Evolutionary conservation across 2,888 invertebrate species (phyloP).

Genomic region (Gortyna flavago): DNA sequence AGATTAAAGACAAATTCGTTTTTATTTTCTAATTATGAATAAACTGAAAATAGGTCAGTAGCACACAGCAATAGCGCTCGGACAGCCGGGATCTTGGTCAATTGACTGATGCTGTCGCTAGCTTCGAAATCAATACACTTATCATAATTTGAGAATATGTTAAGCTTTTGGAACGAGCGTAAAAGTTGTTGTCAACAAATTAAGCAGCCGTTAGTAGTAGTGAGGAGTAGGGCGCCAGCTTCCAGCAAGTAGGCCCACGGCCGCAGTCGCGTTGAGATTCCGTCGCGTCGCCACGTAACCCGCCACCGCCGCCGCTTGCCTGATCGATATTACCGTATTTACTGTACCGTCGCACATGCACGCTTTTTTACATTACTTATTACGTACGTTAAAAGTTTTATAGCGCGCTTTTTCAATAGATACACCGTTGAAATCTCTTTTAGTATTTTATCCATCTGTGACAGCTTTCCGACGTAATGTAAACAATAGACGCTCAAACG

Average conservation of each 20-base stretch:
- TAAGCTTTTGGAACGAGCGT: conserved; percentile 33
- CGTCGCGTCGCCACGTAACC: conserved; percentile 82
- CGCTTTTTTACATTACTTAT: conserved; percentile 73
- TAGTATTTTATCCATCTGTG: conserved; percentile 52
- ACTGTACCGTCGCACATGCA: conserved; percentile 71
- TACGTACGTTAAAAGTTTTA: conserved; percentile 74
- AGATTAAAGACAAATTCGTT: not conserved
- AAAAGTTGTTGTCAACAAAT: conserved; percentile 57
- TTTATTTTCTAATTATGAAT: not conserved
- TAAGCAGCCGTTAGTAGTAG: conserved; percentile 36
- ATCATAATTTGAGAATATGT: conserved; percentile 7
- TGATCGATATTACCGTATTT: conserved; percentile 79
- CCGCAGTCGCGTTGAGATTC: conserved; percentile 84
- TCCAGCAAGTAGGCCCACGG: conserved; percentile 74
- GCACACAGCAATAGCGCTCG: conserved; percentile 58
- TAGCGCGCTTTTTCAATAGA: conserved; percentile 59
- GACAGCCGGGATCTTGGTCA: conserved; percentile 37
- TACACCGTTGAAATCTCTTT: conserved; percentile 55
- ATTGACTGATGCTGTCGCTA: conserved; percentile 23
- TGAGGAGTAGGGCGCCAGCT: conserved; percentile 66
- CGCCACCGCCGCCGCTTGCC: conserved; percentile 70
- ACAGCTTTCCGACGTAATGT: conserved; percentile 68
- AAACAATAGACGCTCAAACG: conserved; percentile 74
- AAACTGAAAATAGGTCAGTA: conserved; percentile 75
- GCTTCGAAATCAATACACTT: conserved; percentile 28